Conservation (phyloP, 2,113 vertebrate species). For the Piprites chloris region DNA sequence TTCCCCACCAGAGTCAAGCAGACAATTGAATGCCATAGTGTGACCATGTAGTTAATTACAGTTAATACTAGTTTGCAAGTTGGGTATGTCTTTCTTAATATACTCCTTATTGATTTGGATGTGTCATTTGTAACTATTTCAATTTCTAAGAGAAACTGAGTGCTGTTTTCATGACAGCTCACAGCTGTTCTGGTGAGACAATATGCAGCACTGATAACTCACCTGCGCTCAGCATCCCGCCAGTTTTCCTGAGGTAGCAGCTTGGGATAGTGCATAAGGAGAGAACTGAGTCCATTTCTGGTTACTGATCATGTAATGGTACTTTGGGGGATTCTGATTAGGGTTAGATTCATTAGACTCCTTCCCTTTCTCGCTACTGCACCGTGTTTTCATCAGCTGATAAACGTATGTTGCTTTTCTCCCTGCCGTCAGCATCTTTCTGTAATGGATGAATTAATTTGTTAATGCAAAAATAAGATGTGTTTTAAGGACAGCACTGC, state of each 20-base stretch:
- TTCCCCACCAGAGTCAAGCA: not conserved
- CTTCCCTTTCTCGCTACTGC: not conserved
- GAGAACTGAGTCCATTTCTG: not conserved
- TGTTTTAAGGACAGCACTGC: not conserved
- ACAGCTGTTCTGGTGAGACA: not conserved
- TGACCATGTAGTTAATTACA: not conserved
- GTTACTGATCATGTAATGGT: not conserved
- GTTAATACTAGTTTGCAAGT: not conserved
- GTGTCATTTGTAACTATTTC: not conserved
- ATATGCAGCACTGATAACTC: not conserved
- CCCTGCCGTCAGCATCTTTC: not conserved
- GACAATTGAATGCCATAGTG: not conserved
- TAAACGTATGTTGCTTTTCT: not conserved
- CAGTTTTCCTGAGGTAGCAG: not conserved
- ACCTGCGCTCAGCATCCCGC: not conserved
- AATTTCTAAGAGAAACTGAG: not conserved
- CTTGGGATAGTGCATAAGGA: not conserved
- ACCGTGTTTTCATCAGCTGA: not conserved
- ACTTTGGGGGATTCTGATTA: not conserved
- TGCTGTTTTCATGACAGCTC: not conserved
- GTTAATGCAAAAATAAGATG: slow-evolving; percentile 1
- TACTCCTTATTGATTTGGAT: not conserved
- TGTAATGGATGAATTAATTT: not conserved
- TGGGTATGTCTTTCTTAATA: not conserved
- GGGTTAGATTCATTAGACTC: not conserved